phyloP scores from a whole-genome alignment of 2,113 vertebrate species.

The Stomatorhinus ivindoensis region DNA sequence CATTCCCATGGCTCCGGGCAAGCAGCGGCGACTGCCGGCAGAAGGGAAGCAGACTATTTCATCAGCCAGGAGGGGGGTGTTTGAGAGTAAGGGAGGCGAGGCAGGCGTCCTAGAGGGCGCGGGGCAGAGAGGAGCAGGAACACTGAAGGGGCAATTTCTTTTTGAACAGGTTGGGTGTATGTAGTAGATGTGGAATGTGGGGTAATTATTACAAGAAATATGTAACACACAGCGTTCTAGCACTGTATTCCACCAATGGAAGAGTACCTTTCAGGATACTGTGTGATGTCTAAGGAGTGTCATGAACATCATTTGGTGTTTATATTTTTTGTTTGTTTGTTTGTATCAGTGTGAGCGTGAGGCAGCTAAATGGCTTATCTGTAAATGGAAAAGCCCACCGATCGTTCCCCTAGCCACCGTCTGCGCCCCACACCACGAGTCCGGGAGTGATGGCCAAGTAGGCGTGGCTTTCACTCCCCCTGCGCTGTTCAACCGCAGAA shows the following conservation, averaged over 20 bases:
- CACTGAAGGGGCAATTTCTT: neutral
- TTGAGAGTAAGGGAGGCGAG: constrained; percentile 25
- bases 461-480: neutral
- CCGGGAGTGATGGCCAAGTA: neutral
- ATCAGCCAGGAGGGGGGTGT: constrained; percentile 55
- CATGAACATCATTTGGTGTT: neutral
- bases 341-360: neutral
- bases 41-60: constrained; percentile 39
- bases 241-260: neutral
- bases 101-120: neutral
- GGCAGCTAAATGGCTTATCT: neutral
- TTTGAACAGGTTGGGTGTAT: neutral
- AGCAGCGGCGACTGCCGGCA: constrained; percentile 21
- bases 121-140: neutral
- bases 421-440: neutral
- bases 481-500: neutral
- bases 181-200: neutral
- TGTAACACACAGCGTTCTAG: neutral
- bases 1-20: constrained; percentile 22
- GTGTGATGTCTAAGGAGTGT: neutral
- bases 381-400: neutral
- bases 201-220: neutral
- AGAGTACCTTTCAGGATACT: neutral
- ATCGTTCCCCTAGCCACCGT: neutral
- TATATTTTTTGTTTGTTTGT: neutral